Percentiles rank a stretch among this genome's conserved stretches.
These are phyloP conservation scores for Entomobrya proxima DNA, from an alignment of 2,888 invertebrate genomes.

Conservation along the genomic window DNA sequence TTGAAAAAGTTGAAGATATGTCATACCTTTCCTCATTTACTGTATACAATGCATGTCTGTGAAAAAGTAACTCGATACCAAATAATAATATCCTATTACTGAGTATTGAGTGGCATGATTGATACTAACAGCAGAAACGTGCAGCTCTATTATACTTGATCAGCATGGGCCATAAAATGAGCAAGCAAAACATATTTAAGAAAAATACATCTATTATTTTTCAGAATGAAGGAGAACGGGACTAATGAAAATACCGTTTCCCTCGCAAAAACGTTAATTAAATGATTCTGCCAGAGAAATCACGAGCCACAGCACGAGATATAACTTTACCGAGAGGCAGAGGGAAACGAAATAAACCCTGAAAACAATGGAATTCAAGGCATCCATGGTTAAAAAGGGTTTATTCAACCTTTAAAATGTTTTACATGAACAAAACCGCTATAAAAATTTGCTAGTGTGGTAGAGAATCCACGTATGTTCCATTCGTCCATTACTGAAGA, in stretches of 20 bases:
- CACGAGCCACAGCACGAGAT: conserved; percentile 41
- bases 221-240: not conserved
- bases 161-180: not conserved
- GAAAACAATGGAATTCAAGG: not conserved
- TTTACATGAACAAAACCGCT: too few species aligned
- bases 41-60: too few species aligned
- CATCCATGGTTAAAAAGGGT: too few species aligned
- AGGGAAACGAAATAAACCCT: not conserved
- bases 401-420: too few species aligned
- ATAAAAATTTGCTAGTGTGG: too few species aligned
- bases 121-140: not conserved
- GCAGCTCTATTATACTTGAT: not conserved
- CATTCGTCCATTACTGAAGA: too few species aligned
- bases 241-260: not conserved
- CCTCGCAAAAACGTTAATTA: conserved; percentile 1
- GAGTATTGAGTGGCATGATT: not conserved
- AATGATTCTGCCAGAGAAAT: conserved; percentile 8
- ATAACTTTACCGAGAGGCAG: conserved; percentile 5
- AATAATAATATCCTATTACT: too few species aligned
- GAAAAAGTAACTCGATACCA: not conserved
- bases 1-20: too few species aligned
- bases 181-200: not conserved
- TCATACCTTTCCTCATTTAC: too few species aligned
- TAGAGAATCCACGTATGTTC: too few species aligned
- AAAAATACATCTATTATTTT: not conserved